Evolutionary conservation across 1,140 invertebrate genomes (phyloP), one percentile per base, ranked within the genome.

Genomic region (Drosophila oshimai): DNA sequence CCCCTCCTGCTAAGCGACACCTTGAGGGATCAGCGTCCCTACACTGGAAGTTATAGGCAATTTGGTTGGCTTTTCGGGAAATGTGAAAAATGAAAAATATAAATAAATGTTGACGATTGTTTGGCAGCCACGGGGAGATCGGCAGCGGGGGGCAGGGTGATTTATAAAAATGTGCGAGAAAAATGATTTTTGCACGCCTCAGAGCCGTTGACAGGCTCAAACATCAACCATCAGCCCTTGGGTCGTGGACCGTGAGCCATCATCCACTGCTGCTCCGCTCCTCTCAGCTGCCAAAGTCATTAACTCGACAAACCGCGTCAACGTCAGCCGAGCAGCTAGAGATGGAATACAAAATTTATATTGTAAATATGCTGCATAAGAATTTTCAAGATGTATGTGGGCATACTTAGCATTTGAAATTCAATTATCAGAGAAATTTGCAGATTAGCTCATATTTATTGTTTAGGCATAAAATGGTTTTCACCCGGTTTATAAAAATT

Each of bases 131-230:
- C 17, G 67, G 26, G 41, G 18, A 9, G 49, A 24, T 13, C 6
- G 47, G n/a, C 12, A 26, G 13, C 18, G 4, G 18, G 6, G n/a
- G 31, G 26, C 29, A 15, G 67, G 68, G 67, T 61, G 54, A 61
- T 50, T 71, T 69, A 55, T 62, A 86, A 72, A 84, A 75, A 86
- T 68, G 61, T 80, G 67, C 65, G 76, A 86, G 80, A 86, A 87
- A 87, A 87, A 86, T 86, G 72, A 86, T 87, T 87, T 86, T 76
- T 86, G 81, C 81, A 86, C 81, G 80, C 76, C 68, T 86, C 76
- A 44, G 55, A 74, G 81, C 51, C 36, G 62, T 57, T 81, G 72
- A 80, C 80, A 80, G 75, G 28, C 42, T 29, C 34, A 49, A 33
- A 7, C 45, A 34, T 46, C 58, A 64, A 17, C 65, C 42, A 55